Evolutionary conservation across 2,888 invertebrate species (phyloP).

Genomic region (Eristalis arbustorum): DNA sequence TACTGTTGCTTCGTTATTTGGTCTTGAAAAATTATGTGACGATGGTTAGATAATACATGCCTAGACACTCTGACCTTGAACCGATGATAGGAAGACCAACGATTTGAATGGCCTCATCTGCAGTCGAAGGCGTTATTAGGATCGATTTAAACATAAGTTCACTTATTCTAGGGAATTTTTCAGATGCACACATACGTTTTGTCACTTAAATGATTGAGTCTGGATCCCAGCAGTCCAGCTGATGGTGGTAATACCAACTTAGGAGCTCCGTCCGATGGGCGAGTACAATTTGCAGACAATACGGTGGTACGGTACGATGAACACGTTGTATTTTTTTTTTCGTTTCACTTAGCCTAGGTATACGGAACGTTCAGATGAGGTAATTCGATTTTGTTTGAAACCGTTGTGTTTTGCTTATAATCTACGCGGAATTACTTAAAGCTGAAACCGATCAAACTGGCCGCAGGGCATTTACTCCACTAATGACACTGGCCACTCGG

Average conservation of each 20-base stretch:
- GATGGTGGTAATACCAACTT: neutral
- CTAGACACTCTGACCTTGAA: slow-evolving; percentile 47
- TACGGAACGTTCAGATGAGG: slow-evolving; percentile 34
- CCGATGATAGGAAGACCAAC: slow-evolving; percentile 47
- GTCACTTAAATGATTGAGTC: neutral
- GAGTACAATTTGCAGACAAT: neutral
- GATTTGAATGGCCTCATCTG: neutral
- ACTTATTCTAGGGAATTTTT: neutral
- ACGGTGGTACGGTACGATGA: neutral
- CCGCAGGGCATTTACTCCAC: slow-evolving; percentile 42
- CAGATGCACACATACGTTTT: slow-evolving; percentile 3
- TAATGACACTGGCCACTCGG: slow-evolving; percentile 39
- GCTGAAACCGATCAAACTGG: slow-evolving; percentile 28
- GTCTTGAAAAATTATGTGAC: neutral
- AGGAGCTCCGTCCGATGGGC: neutral
- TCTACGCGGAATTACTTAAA: slow-evolving; percentile 8
- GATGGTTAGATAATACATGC: slow-evolving; percentile 48
- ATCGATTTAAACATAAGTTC: slow-evolving; percentile 25
- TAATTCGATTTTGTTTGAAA: slow-evolving; percentile 25
- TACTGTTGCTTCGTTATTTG: neutral
- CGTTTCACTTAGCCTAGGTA: neutral
- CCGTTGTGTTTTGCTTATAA: neutral
- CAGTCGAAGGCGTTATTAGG: neutral
- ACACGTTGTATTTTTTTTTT: neutral
- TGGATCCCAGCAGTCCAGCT: neutral